phyloP scores from a whole-genome alignment of 1,140 invertebrate species.

The Drosophila novamexicana region DNA sequence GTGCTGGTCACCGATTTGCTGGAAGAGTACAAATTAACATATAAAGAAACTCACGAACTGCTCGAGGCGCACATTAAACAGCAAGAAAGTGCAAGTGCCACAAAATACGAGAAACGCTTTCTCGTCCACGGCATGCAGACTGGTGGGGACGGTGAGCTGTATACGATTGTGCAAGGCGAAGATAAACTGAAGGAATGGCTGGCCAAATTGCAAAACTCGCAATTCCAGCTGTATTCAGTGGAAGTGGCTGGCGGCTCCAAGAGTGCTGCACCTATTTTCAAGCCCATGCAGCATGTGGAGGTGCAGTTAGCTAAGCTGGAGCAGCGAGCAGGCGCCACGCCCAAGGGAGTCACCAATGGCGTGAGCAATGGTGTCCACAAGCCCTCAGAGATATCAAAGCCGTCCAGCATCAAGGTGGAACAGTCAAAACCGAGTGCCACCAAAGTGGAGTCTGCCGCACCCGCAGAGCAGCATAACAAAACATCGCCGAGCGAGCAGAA shows the following conservation, averaged over 20 bases:
- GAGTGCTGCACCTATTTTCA: slow-evolving; percentile 61
- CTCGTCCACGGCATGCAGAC: slow-evolving; percentile 60
- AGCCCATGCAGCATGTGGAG: slow-evolving; percentile 64
- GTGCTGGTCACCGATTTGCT: slow-evolving; percentile 75
- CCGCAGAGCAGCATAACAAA: slow-evolving; percentile 33
- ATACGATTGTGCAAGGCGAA: slow-evolving; percentile 70
- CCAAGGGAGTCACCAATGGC: slow-evolving; percentile 28
- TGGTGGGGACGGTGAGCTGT: slow-evolving; percentile 52
- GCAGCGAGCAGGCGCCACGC: slow-evolving; percentile 18
- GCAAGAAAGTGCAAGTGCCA: slow-evolving; percentile 43
- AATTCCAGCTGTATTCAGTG: slow-evolving; percentile 71
- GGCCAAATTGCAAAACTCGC: slow-evolving; percentile 61
- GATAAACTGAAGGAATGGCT: slow-evolving; percentile 69
- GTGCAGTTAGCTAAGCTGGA: slow-evolving; percentile 51
- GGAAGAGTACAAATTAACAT: slow-evolving; percentile 72
- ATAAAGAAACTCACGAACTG: slow-evolving; percentile 64
- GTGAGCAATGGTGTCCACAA: slow-evolving; percentile 38
- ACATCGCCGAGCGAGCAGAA: slow-evolving; percentile 49
- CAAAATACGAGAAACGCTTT: slow-evolving; percentile 68
- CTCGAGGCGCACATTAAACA: slow-evolving; percentile 58
- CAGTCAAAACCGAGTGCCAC: slow-evolving; percentile 16
- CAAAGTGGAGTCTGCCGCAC: slow-evolving; percentile 13
- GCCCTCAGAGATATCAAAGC: slow-evolving; percentile 8
- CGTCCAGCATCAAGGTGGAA: slow-evolving; percentile 22
- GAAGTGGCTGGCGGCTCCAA: slow-evolving; percentile 74